Evolutionary conservation across 2,888 invertebrate genomes (phyloP).

Genomic region (Suillia variegata): DNA sequence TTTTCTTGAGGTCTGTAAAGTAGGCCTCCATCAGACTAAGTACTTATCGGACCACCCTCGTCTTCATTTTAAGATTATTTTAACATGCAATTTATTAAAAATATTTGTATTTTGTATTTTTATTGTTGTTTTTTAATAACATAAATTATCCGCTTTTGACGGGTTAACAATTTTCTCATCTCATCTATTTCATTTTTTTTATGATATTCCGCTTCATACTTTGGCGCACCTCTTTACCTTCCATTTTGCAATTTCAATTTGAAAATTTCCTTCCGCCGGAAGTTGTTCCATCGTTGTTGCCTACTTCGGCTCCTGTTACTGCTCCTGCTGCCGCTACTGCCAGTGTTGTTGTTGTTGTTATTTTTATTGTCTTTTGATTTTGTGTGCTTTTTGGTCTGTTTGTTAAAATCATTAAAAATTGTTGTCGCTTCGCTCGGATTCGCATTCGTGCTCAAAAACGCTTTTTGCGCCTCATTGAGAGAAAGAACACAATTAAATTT

Average conservation of each 20-base stretch:
- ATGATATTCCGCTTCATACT: too few species aligned
- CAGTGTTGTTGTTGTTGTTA: not conserved
- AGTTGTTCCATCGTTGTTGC: not conserved
- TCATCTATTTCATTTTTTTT: too few species aligned
- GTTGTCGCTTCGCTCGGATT: not conserved
- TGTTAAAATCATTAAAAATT: slow-evolving; percentile 9
- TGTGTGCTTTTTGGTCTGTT: not conserved
- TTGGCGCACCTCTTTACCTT: too few species aligned
- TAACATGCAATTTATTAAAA: too few species aligned
- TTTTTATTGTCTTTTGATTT: not conserved
- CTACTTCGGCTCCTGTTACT: not conserved
- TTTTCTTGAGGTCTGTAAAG: too few species aligned
- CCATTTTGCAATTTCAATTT: not conserved
- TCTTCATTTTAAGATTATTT: too few species aligned
- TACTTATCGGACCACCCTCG: too few species aligned
- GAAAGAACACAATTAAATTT: slow-evolving; percentile 38
- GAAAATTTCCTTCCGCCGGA: not conserved
- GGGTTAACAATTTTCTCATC: too few species aligned
- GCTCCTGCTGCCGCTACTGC: not conserved
- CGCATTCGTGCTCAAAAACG: slow-evolving; percentile 18
- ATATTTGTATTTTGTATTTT: too few species aligned
- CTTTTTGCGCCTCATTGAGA: slow-evolving; percentile 19
- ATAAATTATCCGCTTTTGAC: too few species aligned
- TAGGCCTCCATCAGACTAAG: too few species aligned
- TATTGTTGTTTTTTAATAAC: too few species aligned